Percentiles rank a stretch among this genome's conserved stretches.
Evolutionary conservation across 2,113 vertebrate genomes (phyloP).

Genomic region (Oryctolagus cuniculus): mOryCun1.1 NC_091445.1:90968501-90969000

Average conservation of each 20-base stretch:
- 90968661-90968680: not conserved
- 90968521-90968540: too few species aligned
- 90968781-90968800: not conserved
- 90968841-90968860: not conserved
- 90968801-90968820: not conserved
- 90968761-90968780: not conserved
- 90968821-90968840: accelerated
- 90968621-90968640: too few species aligned
- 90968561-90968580: too few species aligned
- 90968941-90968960: not conserved
- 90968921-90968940: not conserved
- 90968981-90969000: not conserved
- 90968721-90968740: not conserved
- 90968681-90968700: not conserved
- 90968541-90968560: too few species aligned
- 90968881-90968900: not conserved
- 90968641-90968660: not conserved
- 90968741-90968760: not conserved
- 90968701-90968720: not conserved
- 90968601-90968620: too few species aligned
- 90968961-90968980: not conserved
- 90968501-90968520: too few species aligned
- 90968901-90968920: not conserved
- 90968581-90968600: too few species aligned
- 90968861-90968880: not conserved